A percentile compares a stretch with the other conserved stretches of the same genome.
Evolutionary conservation across 1,140 invertebrate genomes (phyloP).

Genomic region (Neodiprion lecontei): DNA sequence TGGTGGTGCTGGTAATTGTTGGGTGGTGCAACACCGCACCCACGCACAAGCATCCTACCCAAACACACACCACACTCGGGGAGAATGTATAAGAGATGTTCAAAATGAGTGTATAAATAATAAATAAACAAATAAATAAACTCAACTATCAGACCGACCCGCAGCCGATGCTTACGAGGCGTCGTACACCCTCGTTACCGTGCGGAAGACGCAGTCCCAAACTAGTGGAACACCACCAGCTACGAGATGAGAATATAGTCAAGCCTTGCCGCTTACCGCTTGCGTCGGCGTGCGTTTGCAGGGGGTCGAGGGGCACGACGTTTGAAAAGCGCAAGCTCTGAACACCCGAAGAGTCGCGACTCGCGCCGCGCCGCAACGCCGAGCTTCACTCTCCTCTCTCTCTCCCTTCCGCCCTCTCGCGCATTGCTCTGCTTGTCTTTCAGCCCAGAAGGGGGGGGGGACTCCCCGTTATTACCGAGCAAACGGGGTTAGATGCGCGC

Average conservation of each 20-base stretch:
- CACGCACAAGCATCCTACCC: constrained; percentile 62
- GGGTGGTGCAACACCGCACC: constrained; percentile 57
- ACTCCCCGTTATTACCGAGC: constrained; percentile 12
- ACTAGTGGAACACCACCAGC: not conserved
- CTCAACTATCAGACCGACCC: constrained; percentile 4
- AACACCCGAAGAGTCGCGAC: constrained; percentile 1
- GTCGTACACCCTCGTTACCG: not conserved
- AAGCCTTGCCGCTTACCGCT: constrained; percentile 3
- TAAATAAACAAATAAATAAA: not conserved
- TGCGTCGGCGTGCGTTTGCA: not conserved
- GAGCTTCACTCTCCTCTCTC: not conserved
- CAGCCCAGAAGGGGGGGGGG: not conserved
- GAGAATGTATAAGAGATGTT: not conserved
- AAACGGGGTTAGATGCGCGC: not conserved
- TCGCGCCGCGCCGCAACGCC: not conserved
- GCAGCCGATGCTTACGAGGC: constrained; percentile 1
- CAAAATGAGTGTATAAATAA: not conserved
- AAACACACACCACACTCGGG: constrained; percentile 52
- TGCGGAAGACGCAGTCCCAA: not conserved
- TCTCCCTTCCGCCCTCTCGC: constrained; percentile 25
- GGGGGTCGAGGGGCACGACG: not conserved
- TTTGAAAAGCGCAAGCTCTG: constrained; percentile 12
- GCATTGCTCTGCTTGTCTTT: constrained; percentile 16
- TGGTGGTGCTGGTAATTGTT: constrained; percentile 33
- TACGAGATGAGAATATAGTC: constrained; percentile 8